phyloP scores from a whole-genome alignment of 53 echinoderm and acorn worm species.

The Echinometra lucunter region DNA sequence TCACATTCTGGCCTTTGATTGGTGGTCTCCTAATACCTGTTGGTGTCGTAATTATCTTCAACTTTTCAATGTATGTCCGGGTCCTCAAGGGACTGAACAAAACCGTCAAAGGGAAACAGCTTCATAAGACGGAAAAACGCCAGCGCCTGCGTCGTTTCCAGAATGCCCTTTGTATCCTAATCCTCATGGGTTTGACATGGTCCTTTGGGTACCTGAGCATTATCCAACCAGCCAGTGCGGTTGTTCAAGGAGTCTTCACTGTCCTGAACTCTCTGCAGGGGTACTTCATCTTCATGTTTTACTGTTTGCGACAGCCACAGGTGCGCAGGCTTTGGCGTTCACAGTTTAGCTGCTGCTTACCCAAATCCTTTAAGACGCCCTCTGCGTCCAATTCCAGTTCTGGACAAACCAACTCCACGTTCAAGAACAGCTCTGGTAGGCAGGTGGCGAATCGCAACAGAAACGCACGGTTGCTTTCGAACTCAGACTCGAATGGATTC shows the following conservation, averaged over 20 bases:
- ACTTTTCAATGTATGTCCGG: slow-evolving; percentile 10
- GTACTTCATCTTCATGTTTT: slow-evolving; percentile 81
- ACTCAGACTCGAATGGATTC: slow-evolving; percentile 8
- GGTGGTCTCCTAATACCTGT: slow-evolving; percentile 47
- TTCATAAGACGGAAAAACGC: slow-evolving; percentile 5
- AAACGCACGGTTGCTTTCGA: background rate
- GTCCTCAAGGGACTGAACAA: slow-evolving; percentile 12
- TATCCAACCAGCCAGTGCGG: slow-evolving; percentile 1
- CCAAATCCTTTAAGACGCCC: slow-evolving; percentile 6
- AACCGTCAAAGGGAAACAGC: slow-evolving; percentile 3
- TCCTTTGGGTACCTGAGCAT: slow-evolving; percentile 44
- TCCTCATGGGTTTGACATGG: slow-evolving; percentile 53
- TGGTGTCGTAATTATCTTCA: slow-evolving; percentile 33
- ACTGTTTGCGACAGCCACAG: slow-evolving; percentile 75
- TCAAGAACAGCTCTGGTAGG: background rate
- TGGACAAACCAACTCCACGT: slow-evolving; percentile 22
- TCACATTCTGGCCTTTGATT: slow-evolving; percentile 44
- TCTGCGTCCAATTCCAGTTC: background rate
- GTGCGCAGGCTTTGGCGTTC: slow-evolving; percentile 75
- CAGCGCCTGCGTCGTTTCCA: slow-evolving; percentile 48
- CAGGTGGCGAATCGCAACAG: background rate
- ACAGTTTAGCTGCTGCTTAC: slow-evolving; percentile 51
- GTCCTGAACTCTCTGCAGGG: slow-evolving; percentile 81
- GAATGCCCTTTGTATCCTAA: slow-evolving; percentile 45
- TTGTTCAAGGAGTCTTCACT: slow-evolving; percentile 67